Base-by-base conservation (phyloP, 30 jellyfish, hydroid and myxozoan genomes). In the Phacellophora camtschatica region DNA sequence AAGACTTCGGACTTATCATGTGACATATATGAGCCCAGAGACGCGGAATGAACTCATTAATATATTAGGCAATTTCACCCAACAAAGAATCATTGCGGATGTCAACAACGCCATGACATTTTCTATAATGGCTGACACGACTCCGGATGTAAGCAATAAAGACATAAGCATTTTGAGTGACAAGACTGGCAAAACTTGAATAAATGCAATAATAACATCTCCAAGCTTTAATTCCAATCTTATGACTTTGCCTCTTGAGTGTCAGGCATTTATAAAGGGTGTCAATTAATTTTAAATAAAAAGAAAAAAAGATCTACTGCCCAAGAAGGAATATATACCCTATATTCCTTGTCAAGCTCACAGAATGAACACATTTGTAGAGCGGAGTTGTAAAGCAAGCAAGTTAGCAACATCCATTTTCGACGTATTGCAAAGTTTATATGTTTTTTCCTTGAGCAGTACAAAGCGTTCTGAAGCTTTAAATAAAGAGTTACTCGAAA, bases 131-230 rank as follows among this genome's bases (percentile, higher is more conserved):
- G 77, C 87, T 74, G 77, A 74, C 45, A 54, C 65, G 63, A 53
- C 87, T 18, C 77, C 64, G 28, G 87, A 32, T 65, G 77, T 32
- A 28, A 74, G 75, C 46, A 74, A 74, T 8, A 74, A 74, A 53
- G 77, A 74, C 30, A 4, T 37, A 31, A 36, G 15, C 1, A 68
- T 9, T 31, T 30, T 53, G 13, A 57, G 37, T 24, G 77, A 50
- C 87, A 50, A 74, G 64, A 50, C 77, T 27, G 87, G 77, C 55
- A 55, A 54, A 54, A 73, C 57, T 48, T 71, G 75, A 71, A 48
- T 43, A 33, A 71, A 48, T 71, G 75, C 85, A 69, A 43, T 69
- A 23, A 36, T 46, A 41, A 25, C 83, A 20, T 43, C n/a, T 39
- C 43, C 35, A 69, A 69, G 69, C 83, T 69, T 16, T 69, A 36